Evolutionary conservation across 2,888 invertebrate genomes (phyloP), one percentile per base, ranked within the genome.

Genomic region (Drosophila testacea): DNA sequence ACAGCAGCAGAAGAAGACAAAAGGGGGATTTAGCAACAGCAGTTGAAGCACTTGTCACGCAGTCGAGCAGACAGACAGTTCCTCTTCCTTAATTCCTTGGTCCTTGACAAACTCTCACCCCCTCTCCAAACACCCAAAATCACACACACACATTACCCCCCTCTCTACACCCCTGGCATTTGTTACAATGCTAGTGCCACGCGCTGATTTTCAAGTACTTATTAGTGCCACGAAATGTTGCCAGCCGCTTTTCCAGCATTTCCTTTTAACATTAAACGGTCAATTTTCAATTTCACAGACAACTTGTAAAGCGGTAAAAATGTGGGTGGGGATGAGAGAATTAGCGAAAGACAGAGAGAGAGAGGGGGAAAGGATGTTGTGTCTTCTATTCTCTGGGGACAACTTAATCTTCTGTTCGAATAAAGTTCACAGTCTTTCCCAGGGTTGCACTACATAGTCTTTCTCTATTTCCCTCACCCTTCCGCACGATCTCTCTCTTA

Each of bases 201-300:
- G 80, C 72, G 72, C 51, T 67, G 65, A 69, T 74, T 81, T 80
- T 74, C 55, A 39, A 89, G 89, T 77, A 80, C 86, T 85, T 83
- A 89, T 89, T 87, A 89, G 67, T 76, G 68, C 51, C 81, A 73
- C 77, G 50, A 81, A 85, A 69, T 88, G 87, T 71, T 80, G 73
- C 30, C 54, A 28, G 44, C 30, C 38, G 27, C 56, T n/a, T 9
- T 22, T 4, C 22, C 9, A 36, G 6, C 32, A 10, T 27, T 41
- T 41, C 34, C 51, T 54, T 30, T 50, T 27, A 76, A 79, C 89
- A 91, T 92, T 91, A 91, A 90, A 88, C 90, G 91, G 91, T 90
- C 89, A 89, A 91, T 91, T 91, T 92, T 87, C 84, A 89, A 88
- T 84, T 90, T 85, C 89, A 76, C 83, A 88, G 83, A 72, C 82